Conservation (phyloP, 2,888 invertebrate species). For the Steinernema scapterisci region DNA sequence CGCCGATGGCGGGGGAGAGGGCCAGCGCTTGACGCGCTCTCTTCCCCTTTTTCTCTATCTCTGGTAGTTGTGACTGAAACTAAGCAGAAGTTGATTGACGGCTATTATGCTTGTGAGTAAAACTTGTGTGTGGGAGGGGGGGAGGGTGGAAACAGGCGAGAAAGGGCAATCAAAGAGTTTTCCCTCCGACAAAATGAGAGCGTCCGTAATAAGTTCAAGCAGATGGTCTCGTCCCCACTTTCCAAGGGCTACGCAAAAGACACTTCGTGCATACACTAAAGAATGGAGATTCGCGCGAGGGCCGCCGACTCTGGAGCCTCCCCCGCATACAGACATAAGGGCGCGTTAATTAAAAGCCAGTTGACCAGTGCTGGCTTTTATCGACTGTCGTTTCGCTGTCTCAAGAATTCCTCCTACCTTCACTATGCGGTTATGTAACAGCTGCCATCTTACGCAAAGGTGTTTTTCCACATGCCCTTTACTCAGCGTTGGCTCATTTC, state of each 20-base stretch:
- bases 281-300: background rate
- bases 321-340: background rate
- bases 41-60: no score
- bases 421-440: constrained; percentile 9
- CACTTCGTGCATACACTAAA: no score
- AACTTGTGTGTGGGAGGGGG: constrained; percentile 3
- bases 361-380: background rate
- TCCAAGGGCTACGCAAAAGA: background rate
- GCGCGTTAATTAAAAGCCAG: constrained; percentile 1
- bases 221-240: background rate
- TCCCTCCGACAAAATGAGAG: background rate
- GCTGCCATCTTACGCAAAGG: constrained; percentile 2
- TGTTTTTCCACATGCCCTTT: constrained; percentile 11
- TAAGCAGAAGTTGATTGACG: constrained; percentile 23
- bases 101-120: constrained; percentile 21
- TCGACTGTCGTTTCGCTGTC: background rate
- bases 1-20: background rate
- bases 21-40: background rate
- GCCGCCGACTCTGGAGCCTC: background rate
- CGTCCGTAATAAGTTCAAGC: constrained; percentile 5
- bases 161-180: constrained; percentile 4
- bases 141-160: no score
- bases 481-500: background rate
- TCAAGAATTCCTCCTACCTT: background rate
- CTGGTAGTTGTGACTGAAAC: background rate